phyloP scores from a whole-genome alignment of 2,888 invertebrate species.

The Nymphalis c-album region DNA sequence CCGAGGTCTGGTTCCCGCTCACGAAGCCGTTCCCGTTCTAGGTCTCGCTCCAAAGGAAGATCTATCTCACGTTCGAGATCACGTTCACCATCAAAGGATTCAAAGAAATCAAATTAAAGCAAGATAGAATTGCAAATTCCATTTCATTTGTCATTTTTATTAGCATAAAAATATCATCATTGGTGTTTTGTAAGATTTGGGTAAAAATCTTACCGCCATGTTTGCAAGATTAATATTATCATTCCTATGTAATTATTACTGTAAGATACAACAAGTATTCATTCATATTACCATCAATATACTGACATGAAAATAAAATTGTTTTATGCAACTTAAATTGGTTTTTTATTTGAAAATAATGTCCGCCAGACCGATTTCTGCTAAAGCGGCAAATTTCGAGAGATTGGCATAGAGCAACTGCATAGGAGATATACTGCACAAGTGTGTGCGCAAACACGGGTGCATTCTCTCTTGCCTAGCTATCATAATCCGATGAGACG shows the following conservation, averaged over 20 bases:
- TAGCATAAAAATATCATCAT: constrained; percentile 16
- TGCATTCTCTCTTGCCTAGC: no score
- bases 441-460: no score
- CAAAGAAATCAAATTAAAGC: constrained; percentile 72
- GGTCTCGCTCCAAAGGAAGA: constrained; percentile 76
- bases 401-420: no score
- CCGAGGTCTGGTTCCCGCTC: constrained; percentile 76
- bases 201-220: constrained; percentile 16
- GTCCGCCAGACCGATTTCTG: no score
- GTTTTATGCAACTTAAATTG: constrained; percentile 21
- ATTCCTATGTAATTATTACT: constrained; percentile 60
- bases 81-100: constrained; percentile 76
- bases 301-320: constrained; percentile 48
- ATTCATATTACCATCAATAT: constrained; percentile 61
- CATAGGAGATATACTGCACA: no score
- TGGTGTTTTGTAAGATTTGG: constrained; percentile 18
- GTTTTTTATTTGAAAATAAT: no score
- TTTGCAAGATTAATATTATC: constrained; percentile 45
- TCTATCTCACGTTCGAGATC: constrained; percentile 77
- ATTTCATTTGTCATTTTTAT: constrained; percentile 25
- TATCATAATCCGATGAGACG: no score
- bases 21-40: constrained; percentile 74
- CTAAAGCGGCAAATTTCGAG: no score
- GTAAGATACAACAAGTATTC: constrained; percentile 58
- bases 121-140: constrained; percentile 29